These are phyloP conservation scores for Oxyteleia sp. DNA, from an alignment of 2,888 invertebrate species.

Conservation along the genomic window DNA sequence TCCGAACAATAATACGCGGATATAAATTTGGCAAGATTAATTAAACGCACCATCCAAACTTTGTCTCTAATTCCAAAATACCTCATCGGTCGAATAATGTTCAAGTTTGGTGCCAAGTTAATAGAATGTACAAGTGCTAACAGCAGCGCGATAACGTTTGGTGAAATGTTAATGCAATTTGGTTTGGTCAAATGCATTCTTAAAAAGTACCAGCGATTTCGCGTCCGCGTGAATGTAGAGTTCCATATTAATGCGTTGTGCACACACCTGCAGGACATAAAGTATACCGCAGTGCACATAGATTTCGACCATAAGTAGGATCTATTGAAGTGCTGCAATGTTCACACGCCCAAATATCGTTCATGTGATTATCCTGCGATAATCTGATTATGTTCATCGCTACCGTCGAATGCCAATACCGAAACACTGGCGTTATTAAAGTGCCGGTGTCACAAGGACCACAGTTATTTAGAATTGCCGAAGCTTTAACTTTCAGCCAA, in stretches of 20 bases:
- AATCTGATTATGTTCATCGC: constrained; percentile 67
- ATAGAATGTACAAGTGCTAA: constrained; percentile 2
- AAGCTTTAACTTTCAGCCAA: constrained; percentile 18
- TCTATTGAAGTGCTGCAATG: constrained; percentile 62
- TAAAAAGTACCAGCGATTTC: neutral
- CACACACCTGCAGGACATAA: neutral
- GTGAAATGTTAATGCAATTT: neutral
- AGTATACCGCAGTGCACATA: constrained; percentile 56
- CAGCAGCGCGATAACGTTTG: neutral
- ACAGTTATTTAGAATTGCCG: constrained; percentile 38
- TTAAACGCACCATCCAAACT: neutral
- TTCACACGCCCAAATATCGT: constrained; percentile 64
- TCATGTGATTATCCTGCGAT: constrained; percentile 69
- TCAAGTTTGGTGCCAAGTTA: constrained; percentile 1
- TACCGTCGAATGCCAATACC: constrained; percentile 32
- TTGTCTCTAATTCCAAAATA: constrained; percentile 11
- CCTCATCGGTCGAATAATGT: constrained; percentile 1
- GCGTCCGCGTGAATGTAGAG: neutral
- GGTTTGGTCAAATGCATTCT: neutral
- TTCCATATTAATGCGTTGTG: neutral
- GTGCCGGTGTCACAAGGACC: neutral
- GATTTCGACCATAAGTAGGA: constrained; percentile 67
- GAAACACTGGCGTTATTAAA: constrained; percentile 43
- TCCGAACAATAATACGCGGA: no score
- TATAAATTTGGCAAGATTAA: no score